A percentile compares a stretch with the other conserved stretches of the same genome.
Evolutionary conservation across 2,113 vertebrate genomes (phyloP).

Genomic region (Argyrosomus japonicus): DNA sequence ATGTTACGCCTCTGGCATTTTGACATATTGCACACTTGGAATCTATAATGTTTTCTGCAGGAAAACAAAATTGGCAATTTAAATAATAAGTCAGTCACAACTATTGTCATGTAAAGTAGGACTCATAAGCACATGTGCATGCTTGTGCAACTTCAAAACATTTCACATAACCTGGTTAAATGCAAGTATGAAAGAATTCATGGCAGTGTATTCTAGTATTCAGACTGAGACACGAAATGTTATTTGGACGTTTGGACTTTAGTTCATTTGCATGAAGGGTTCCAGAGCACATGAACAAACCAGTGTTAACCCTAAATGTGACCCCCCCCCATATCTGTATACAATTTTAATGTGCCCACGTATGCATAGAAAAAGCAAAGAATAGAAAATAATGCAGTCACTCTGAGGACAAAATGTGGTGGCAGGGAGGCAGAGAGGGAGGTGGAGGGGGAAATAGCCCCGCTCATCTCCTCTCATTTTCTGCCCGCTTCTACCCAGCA

Average conservation of each 20-base stretch:
- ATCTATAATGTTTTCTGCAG: conserved; percentile 32
- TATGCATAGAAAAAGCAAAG: conserved; percentile 37
- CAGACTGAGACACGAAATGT: conserved; percentile 5
- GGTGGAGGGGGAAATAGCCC: conserved; percentile 82
- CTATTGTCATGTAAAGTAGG: background rate
- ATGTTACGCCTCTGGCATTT: conserved; percentile 18
- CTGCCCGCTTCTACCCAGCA: conserved; percentile 82
- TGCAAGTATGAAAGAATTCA: background rate
- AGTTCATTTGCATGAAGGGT: conserved; percentile 36
- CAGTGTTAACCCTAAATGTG: conserved; percentile 34
- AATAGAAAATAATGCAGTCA: conserved; percentile 71
- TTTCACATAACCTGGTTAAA: conserved; percentile 14
- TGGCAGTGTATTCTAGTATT: conserved; percentile 9
- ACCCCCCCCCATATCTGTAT: conserved; percentile 1
- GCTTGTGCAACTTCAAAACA: conserved; percentile 39
- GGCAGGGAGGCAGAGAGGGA: conserved; percentile 64
- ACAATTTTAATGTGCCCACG: conserved; percentile 6
- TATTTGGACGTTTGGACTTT: conserved; percentile 37
- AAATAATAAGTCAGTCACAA: conserved; percentile 17
- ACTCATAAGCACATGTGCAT: conserved; percentile 12
- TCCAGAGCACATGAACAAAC: conserved; percentile 23
- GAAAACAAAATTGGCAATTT: background rate
- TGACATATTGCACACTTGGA: conserved; percentile 39
- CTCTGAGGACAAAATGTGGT: conserved; percentile 80
- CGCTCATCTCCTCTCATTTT: conserved; percentile 84